Base-by-base conservation (phyloP, 2,888 invertebrate genomes). In the Ctena decussata region DNA sequence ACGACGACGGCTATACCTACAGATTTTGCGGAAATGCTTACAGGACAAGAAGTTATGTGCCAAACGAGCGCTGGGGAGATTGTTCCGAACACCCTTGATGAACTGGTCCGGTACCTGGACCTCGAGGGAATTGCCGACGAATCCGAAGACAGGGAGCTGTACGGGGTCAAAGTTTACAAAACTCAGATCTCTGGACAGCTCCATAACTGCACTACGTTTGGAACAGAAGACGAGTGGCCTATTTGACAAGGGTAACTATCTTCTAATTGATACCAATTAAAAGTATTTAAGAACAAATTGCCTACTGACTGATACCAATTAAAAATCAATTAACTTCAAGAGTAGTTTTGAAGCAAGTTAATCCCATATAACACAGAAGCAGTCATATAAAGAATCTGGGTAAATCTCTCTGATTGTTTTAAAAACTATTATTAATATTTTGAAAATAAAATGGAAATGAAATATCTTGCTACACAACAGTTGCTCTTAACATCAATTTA, bases 141-240 rank as follows among this genome's bases (percentile, higher is more conserved):
- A 53, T 65, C 49, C 46, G 82, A 49, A 32, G 79, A 78, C 46
- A 53, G 60, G 65, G 84, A 77, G 46, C 57, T 78, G 88, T 82
- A 11, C 77, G 70, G 81, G 80, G 77, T 71, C 60, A 82, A 90
- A 76, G 60, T 49, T 80, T 79, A 72, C 53, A 78, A 65, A 60
- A 86, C 90, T 24, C 77, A 84, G 71, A 71, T 73, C 69, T 71
- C 65, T 80, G 88, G 83, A 85, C 91, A 90, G 84, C 89, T 90
- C 91, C 91, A 91, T 79, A 91, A 90, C 53, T 93, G 89, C 91
- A 85, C 91, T 89, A 92, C 93, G 92, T 92, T 93, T 85, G 91
- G 91, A 83, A 89, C 93, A 88, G 93, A 94, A 93, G 91, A 92
- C 89, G 78, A 90, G 93, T 94, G 93, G 94, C 93, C 94, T 93